Base-by-base conservation (phyloP, 2,797 vertebrate species). In the Oreochromis mossambicus region DNA sequence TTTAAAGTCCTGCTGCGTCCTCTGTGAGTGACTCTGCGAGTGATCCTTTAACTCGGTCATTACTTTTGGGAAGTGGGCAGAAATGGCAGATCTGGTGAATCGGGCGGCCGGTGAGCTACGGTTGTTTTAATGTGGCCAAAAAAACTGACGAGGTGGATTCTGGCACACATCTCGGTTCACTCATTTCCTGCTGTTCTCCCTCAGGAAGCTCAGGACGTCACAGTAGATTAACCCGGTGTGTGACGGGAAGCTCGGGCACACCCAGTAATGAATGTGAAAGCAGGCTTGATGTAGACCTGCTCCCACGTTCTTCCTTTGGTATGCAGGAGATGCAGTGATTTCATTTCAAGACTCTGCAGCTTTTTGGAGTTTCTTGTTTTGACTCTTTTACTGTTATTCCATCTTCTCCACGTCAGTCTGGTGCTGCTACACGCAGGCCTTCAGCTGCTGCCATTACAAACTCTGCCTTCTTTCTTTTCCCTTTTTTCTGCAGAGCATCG, bases 101-200 rank as follows among this genome's bases (percentile, higher is more conserved):
- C 1, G 2, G 13, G 13, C 3, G 1, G 24, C 4, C 6, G 15
- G 0, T 10, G 68, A 73, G 14, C 13, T 26, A 0, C 15, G 14
- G 48, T 8, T 46, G 66, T 4, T 46, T 48, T 14, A 43, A 43
- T 6, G 63, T 68, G 21, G 5, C 63, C 1, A 32, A 4, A 68
- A 68, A 43, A 6, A 24, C n/a, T 0, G 11, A 68, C 5, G 1
- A 26, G 8, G 0, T 46, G 38, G 3, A 43, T 43, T 21, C 36
- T 68, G 63, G 3, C n/a, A 24, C 34, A 14, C 11, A 15, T 46
- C 29, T 4, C 21, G 0, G 66, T 70, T 26, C 38, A 43, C 32
- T 63, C 58, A 36, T 36, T 63, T 63, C 58, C 58, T 63, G 58
- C 32, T 61, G 32, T 36, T 36, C 58, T 36, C 58, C 32, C 58